A percentile compares a stretch with the other conserved stretches of the same genome.
These are phyloP conservation scores for Lymantria monacha DNA, from an alignment of 2,888 invertebrate species.

Conservation along the genomic window DNA sequence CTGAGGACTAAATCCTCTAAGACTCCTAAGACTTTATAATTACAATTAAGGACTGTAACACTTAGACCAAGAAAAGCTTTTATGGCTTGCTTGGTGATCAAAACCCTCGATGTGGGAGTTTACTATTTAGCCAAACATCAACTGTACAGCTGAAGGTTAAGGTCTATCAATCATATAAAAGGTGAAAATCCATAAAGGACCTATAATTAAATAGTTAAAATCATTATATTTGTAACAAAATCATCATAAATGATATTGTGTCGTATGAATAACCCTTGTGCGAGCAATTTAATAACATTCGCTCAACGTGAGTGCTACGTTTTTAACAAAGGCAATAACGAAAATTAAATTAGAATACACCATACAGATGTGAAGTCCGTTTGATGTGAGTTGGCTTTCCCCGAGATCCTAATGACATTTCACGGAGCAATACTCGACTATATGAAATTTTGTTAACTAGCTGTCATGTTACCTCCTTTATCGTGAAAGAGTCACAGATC, in stretches of 20 bases:
- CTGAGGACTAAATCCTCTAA: too few relatives aligned
- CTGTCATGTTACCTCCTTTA: constrained; percentile 1
- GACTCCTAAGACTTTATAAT: too few relatives aligned
- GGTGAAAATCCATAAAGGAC: too few relatives aligned
- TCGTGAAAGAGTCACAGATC: too few relatives aligned
- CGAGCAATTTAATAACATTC: constrained; percentile 65
- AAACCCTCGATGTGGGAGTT: too few relatives aligned
- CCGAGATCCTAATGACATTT: constrained; percentile 74
- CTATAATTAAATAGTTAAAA: too few relatives aligned
- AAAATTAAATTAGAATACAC: constrained; percentile 74
- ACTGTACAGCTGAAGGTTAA: too few relatives aligned
- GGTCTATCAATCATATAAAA: too few relatives aligned
- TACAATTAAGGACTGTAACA: too few relatives aligned
- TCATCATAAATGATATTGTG: constrained; percentile 21
- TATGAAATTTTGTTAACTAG: constrained; percentile 15
- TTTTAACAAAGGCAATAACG: constrained; percentile 68
- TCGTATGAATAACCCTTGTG: constrained; percentile 52
- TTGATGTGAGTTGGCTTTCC: constrained; percentile 68
- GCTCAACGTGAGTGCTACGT: constrained; percentile 59
- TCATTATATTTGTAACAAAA: constrained; percentile 12
- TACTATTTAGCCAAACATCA: too few relatives aligned
- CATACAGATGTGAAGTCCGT: constrained; percentile 70
- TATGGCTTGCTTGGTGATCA: too few relatives aligned
- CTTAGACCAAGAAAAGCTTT: too few relatives aligned
- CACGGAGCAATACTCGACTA: constrained; percentile 57